Percentiles rank a stretch among this genome's conserved stretches.
Evolutionary conservation across 2,888 invertebrate species (phyloP).

Genomic region (Cephalotes varians): DNA sequence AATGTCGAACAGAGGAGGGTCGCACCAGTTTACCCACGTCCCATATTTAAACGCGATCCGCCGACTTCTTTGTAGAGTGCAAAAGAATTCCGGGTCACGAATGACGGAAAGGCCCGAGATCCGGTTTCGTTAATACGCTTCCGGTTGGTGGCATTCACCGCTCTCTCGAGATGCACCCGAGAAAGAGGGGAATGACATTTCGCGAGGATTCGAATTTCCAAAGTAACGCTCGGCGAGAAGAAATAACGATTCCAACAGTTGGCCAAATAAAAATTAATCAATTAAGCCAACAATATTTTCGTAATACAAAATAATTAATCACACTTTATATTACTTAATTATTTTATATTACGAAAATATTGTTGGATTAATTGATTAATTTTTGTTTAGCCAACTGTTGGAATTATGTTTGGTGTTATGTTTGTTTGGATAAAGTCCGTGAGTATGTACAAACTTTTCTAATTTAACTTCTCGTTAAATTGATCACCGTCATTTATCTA

Average conservation of each 20-base stretch:
- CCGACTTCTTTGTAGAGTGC: not conserved
- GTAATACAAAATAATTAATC: not conserved
- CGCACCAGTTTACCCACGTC: conserved; percentile 7
- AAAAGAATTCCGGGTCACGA: conserved; percentile 43
- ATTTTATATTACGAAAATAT: not conserved
- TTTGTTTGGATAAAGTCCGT: not conserved
- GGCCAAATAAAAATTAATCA: too few relatives aligned
- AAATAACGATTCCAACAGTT: not conserved
- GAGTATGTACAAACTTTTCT: not conserved
- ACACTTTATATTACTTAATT: not conserved
- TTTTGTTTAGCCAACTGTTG: not conserved
- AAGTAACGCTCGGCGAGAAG: not conserved
- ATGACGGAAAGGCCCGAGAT: conserved; percentile 58
- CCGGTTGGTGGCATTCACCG: conserved; percentile 74
- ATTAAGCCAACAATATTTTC: not conserved
- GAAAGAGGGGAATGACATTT: conserved; percentile 10
- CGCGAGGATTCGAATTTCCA: not conserved
- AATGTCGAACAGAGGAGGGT: conserved; percentile 21
- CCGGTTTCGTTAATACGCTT: conserved; percentile 80
- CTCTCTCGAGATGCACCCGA: conserved; percentile 50
- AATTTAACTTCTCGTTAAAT: not conserved
- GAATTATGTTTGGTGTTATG: too few relatives aligned
- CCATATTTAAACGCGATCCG: conserved; percentile 8
- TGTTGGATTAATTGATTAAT: not conserved
- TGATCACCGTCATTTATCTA: not conserved